phyloP scores from a whole-genome alignment of 2,888 invertebrate genomes.

The Scrobipalpa atriplicella region DNA sequence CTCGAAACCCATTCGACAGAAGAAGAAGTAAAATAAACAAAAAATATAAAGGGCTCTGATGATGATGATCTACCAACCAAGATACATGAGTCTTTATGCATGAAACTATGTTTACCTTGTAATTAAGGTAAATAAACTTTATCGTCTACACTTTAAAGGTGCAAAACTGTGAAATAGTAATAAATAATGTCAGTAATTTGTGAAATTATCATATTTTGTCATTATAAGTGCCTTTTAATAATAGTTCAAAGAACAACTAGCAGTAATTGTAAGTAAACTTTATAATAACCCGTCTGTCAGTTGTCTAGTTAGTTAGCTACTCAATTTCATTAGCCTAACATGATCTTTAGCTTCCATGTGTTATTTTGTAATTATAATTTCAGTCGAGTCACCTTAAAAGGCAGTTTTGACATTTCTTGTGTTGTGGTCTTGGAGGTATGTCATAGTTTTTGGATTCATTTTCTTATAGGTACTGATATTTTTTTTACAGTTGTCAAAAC shows the following conservation, averaged over 20 bases:
- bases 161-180: not conserved
- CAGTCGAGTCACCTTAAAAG: no score
- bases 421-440: no score
- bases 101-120: not conserved
- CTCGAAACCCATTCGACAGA: no score
- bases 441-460: no score
- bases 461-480: no score
- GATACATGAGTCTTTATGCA: no score
- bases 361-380: not conserved
- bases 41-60: no score
- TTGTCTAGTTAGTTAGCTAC: not conserved
- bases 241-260: not conserved
- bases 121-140: not conserved
- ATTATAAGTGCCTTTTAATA: not conserved
- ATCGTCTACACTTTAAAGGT: slow-evolving; percentile 16
- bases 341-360: slow-evolving; percentile 1
- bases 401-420: no score
- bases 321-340: slow-evolving; percentile 5
- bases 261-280: slow-evolving; percentile 20
- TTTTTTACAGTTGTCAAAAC: no score
- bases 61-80: no score
- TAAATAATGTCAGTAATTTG: slow-evolving; percentile 14
- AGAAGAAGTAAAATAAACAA: no score
- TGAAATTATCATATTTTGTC: not conserved
- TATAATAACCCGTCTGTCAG: slow-evolving; percentile 1